Percentiles rank a stretch among this genome's conserved stretches.
These are phyloP conservation scores for Nasonia oneida DNA, from an alignment of 2,888 invertebrate genomes.

Conservation along the genomic window DNA sequence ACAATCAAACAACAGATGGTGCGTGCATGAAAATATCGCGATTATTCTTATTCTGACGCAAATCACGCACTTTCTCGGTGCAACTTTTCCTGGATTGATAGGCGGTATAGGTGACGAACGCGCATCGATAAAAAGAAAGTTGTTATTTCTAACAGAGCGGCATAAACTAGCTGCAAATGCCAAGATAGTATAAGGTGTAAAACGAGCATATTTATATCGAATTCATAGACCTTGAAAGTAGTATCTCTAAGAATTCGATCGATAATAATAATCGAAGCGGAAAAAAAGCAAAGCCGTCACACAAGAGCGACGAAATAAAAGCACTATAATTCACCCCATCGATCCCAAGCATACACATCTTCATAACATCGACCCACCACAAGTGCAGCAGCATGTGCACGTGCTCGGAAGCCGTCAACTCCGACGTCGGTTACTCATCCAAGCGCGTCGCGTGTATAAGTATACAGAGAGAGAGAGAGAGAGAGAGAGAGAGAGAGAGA, in stretches of 20 bases:
- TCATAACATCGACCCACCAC: background rate
- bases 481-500: background rate
- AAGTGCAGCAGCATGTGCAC: background rate
- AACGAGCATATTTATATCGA: background rate
- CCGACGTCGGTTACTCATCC: background rate
- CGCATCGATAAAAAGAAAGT: too few relatives aligned
- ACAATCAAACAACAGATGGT: background rate
- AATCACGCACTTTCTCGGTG: background rate
- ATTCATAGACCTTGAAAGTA: constrained; percentile 29
- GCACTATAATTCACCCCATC: background rate
- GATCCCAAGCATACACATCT: background rate
- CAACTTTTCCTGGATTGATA: background rate
- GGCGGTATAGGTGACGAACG: background rate
- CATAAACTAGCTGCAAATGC: background rate
- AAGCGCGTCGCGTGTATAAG: background rate
- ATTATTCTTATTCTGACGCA: background rate
- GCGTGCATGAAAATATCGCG: background rate
- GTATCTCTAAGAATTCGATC: constrained; percentile 30
- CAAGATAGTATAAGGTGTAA: background rate
- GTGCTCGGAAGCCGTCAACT: background rate
- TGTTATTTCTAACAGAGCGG: too few relatives aligned
- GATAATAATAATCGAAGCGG: constrained; percentile 5
- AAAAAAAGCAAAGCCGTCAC: background rate
- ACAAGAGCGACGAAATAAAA: too few relatives aligned
- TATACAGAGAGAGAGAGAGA: background rate